Evolutionary conservation across 2,888 invertebrate genomes (phyloP).

Genomic region (Eudemis profundana): DNA sequence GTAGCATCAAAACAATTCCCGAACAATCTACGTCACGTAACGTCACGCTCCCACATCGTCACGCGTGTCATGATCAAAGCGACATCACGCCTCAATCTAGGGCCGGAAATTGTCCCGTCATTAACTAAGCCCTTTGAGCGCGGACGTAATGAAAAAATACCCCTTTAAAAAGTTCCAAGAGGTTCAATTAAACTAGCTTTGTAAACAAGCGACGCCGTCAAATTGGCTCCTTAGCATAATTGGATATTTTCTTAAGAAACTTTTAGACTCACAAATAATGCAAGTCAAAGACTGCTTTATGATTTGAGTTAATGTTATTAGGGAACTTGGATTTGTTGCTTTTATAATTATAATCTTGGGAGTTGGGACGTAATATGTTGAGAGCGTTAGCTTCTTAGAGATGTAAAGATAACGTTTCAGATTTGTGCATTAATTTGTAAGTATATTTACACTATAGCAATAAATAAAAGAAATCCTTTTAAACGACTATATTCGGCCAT

Average conservation of each 20-base stretch:
- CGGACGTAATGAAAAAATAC: conserved; percentile 60
- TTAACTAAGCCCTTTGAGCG: conserved; percentile 55
- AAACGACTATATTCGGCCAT: no score
- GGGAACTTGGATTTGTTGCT: neutral
- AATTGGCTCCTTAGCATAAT: conserved; percentile 73
- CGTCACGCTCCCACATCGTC: conserved; percentile 3
- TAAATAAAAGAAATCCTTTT: no score
- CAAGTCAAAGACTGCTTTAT: conserved; percentile 9
- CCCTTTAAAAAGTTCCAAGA: conserved; percentile 54
- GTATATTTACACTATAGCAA: no score
- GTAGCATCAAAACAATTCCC: neutral
- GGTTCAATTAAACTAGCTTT: conserved; percentile 68
- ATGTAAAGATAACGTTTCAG: neutral
- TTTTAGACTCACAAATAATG: conserved; percentile 56
- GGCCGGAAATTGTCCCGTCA: conserved; percentile 72
- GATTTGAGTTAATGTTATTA: conserved; percentile 10
- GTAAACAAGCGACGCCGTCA: conserved; percentile 64
- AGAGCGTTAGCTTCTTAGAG: neutral
- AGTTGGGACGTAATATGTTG: conserved; percentile 7
- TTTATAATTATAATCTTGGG: neutral
- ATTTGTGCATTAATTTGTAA: neutral
- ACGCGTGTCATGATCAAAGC: conserved; percentile 26
- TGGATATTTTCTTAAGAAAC: conserved; percentile 64
- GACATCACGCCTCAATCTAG: conserved; percentile 60
- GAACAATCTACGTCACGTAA: conserved; percentile 1